Evolutionary conservation across 2,797 vertebrate species (phyloP), one percentile per base, ranked within the genome.

Genomic region (Acropternis orthonyx): DNA sequence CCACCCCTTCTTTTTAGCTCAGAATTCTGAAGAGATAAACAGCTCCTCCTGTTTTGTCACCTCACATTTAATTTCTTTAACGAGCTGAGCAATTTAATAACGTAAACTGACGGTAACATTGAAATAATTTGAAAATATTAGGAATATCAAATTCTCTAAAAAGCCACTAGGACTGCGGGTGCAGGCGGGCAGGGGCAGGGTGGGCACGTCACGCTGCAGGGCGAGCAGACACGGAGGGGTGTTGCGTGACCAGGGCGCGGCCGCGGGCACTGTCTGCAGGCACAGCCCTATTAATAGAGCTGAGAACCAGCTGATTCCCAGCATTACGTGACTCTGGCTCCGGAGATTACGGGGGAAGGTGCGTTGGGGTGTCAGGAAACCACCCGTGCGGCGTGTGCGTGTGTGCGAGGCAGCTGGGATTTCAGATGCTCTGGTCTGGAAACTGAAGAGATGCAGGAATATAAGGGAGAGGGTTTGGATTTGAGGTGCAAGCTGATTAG

Each of bases 141-240:
- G 49, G 14, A 51, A 16, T 51, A 51, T 10, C 16, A 26, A 27
- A 16, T 51, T 15, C 26, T 27, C 26, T 34, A n/a, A 26, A 9
- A 46, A n/a, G 32, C 13, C 16, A 8, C 22, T 17, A 8, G 32
- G 12, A 17, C n/a, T 10, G 44, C 14, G 1, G 22, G 17, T 12
- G 24, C 56, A 10, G 43, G 52, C 36, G 1, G 3, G 44, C n/a
- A 7, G 34, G 8, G 10, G 55, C 49, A 20, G 48, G 67, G 7
- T 8, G 24, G 12, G 7, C 61, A 4, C 7, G 3, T 9, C 51
- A 3, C 1, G 14, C 73, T n/a, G 32, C 3, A 12, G 36, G 10
- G 27, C 1, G 32, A 18, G 83, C 34, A 36, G 48, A 30, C n/a
- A 2, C 3, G 5, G 4, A 0, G 12, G 0, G 0, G 43, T 1